phyloP scores from a whole-genome alignment of 2,797 vertebrate species.

The Megalops cyprinoides region DNA sequence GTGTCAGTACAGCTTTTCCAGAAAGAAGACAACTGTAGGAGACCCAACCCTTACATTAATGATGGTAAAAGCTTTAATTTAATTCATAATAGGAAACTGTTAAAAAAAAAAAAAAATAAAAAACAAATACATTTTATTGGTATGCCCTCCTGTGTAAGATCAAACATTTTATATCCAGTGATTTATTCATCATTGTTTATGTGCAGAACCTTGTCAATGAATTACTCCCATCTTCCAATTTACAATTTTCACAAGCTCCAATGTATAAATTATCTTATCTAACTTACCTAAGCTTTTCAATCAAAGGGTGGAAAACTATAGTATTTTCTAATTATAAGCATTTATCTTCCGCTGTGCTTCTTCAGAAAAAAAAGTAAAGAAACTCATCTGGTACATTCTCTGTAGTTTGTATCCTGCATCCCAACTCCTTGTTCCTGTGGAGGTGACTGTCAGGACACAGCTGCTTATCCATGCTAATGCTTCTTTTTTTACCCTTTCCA shows the following conservation, averaged over 20 bases:
- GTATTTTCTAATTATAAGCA: background rate
- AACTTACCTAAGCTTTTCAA: too few species aligned
- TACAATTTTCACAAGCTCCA: too few species aligned
- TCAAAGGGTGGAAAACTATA: background rate
- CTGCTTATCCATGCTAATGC: conserved; percentile 76
- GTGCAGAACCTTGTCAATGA: too few species aligned
- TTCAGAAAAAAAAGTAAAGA: background rate
- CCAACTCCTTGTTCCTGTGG: conserved; percentile 61
- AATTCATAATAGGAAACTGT: background rate
- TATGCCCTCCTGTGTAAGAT: background rate
- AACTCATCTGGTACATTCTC: background rate
- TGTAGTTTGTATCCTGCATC: conserved; percentile 45
- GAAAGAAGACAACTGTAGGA: conserved; percentile 6
- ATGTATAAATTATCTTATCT: too few species aligned
- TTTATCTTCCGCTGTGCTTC: background rate
- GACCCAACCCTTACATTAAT: background rate
- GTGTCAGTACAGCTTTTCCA: background rate
- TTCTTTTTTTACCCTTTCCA: conserved; percentile 63
- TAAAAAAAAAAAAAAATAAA: too few species aligned
- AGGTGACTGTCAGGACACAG: conserved; percentile 69
- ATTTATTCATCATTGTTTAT: background rate
- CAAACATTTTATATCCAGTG: background rate
- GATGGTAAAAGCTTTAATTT: background rate
- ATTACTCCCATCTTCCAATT: too few species aligned
- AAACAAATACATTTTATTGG: background rate